Conservation (phyloP, 2,113 vertebrate species). For the Stigmatopora nigra region DNA sequence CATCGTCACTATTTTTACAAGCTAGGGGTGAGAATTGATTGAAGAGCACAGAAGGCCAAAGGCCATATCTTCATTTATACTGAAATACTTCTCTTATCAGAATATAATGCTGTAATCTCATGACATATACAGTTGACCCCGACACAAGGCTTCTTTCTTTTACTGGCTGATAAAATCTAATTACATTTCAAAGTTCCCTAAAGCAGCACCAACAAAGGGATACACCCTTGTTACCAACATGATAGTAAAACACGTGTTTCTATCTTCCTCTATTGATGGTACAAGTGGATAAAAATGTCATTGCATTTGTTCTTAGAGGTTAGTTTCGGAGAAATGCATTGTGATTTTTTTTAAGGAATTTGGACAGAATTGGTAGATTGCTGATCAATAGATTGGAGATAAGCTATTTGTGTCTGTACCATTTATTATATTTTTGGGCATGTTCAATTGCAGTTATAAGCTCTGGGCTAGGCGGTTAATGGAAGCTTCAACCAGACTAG, state of each 20-base stretch:
- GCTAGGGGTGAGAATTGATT: background rate
- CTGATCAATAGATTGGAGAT: no score
- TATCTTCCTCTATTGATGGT: constrained; percentile 6
- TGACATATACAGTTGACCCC: constrained; percentile 41
- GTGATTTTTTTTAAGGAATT: no score
- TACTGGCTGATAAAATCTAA: constrained; percentile 62
- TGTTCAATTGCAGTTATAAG: no score
- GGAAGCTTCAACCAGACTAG: no score
- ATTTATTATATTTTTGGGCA: no score
- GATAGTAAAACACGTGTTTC: constrained; percentile 3
- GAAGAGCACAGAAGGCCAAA: constrained; percentile 30
- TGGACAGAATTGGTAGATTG: no score
- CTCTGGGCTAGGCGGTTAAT: no score
- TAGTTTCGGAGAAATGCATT: background rate
- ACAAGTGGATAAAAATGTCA: background rate
- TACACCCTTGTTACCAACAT: constrained; percentile 34
- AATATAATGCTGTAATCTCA: constrained; percentile 47
- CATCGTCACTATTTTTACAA: background rate
- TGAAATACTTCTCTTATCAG: constrained; percentile 47
- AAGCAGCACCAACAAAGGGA: constrained; percentile 28
- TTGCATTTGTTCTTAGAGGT: no score
- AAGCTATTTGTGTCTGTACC: no score
- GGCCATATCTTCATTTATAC: constrained; percentile 42
- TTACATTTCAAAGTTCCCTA: constrained; percentile 64
- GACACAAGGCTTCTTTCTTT: constrained; percentile 33